phyloP scores from a whole-genome alignment of 2,113 vertebrate species.

The Scomber japonicus region DNA sequence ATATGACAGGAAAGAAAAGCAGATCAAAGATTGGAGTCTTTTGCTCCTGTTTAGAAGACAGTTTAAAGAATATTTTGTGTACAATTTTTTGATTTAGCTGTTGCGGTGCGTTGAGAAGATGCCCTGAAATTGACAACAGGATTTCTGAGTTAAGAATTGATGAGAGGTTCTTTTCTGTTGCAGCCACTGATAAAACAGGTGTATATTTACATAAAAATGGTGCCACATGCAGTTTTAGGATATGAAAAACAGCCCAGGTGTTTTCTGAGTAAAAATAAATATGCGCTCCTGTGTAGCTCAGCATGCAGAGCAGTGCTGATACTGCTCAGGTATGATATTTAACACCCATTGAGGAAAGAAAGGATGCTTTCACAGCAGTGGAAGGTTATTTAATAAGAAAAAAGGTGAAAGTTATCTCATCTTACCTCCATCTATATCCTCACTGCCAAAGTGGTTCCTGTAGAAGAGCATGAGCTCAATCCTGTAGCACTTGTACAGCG shows the following conservation, averaged over 20 bases:
- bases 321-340: constrained; percentile 38
- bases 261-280: constrained; percentile 46
- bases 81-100: background rate
- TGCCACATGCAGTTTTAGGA: constrained; percentile 45
- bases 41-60: constrained; percentile 23
- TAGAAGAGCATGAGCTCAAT: constrained; percentile 99
- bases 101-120: constrained; percentile 11
- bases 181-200: constrained; percentile 27
- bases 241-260: constrained; percentile 45
- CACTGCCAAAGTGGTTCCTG: constrained; percentile 96
- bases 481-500: constrained; percentile 97
- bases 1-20: constrained; percentile 22
- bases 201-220: constrained; percentile 48
- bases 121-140: constrained; percentile 12
- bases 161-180: constrained; percentile 35
- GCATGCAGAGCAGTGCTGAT: constrained; percentile 1
- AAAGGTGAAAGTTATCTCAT: background rate
- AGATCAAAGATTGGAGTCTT: constrained; percentile 38
- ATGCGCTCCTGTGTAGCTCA: background rate
- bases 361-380: constrained; percentile 31
- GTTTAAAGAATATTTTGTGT: constrained; percentile 37
- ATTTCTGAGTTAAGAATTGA: background rate
- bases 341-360: constrained; percentile 9
- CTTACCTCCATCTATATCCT: constrained; percentile 96
- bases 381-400: background rate